Conservation (phyloP, 2,797 vertebrate species). For the Sebastes diploproa region DNA sequence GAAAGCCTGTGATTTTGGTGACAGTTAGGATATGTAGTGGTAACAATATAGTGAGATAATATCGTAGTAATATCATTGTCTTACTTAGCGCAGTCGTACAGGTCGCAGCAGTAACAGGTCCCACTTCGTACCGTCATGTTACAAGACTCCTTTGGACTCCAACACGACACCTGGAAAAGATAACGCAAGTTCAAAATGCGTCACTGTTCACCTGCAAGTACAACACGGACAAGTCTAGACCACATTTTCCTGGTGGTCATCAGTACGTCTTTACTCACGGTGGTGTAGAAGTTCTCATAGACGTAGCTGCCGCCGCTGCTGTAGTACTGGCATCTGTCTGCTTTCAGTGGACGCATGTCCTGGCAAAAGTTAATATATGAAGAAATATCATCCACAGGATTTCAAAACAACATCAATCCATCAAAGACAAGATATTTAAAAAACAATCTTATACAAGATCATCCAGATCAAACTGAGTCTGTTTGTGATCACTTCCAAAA, state of each 20-base stretch:
- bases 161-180: conserved; percentile 72
- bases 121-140: conserved; percentile 76
- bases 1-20: not conserved
- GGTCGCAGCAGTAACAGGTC: conserved; percentile 84
- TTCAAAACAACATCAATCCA: not conserved
- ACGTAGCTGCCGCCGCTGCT: conserved; percentile 77
- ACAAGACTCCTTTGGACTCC: conserved; percentile 75
- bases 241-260: not conserved
- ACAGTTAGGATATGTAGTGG: not conserved
- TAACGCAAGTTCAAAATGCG: not conserved
- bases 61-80: not conserved
- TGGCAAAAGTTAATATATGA: conserved; percentile 33
- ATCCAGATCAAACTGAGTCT: not conserved
- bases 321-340: conserved; percentile 81
- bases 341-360: conserved; percentile 80
- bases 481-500: not conserved
- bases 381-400: not conserved
- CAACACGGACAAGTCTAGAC: not conserved
- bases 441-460: not conserved
- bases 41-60: not conserved
- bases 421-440: not conserved
- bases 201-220: not conserved
- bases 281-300: conserved; percentile 78
- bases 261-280: conserved; percentile 58
- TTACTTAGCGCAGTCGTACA: conserved; percentile 83